Conservation (phyloP, 2,888 invertebrate species). For the Ctena decussata region DNA sequence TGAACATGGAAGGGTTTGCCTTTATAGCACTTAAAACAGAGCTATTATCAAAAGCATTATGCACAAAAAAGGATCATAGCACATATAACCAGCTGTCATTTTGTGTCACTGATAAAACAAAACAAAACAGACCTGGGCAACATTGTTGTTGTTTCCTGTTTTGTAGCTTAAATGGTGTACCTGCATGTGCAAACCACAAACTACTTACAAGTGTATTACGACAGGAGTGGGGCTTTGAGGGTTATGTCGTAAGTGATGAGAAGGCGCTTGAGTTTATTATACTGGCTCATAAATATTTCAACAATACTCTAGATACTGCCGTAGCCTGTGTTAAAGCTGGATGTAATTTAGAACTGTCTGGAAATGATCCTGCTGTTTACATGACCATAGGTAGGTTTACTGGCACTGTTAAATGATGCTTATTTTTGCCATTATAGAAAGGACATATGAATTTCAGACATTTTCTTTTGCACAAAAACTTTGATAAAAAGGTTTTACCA, state of each 20-base stretch:
- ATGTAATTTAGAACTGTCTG: conserved; percentile 4
- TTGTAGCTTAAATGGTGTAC: conserved; percentile 83
- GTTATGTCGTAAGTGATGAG: conserved; percentile 84
- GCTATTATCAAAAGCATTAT: neutral
- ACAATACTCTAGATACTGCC: conserved; percentile 72
- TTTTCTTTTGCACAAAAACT: neutral
- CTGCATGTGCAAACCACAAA: conserved; percentile 83
- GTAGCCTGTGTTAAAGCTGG: conserved; percentile 73
- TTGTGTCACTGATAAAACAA: neutral
- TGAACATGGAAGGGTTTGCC: too few relatives aligned
- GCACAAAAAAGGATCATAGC: neutral
- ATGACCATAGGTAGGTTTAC: conserved; percentile 10
- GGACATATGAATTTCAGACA: neutral
- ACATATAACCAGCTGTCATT: too few relatives aligned
- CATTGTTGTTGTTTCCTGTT: neutral
- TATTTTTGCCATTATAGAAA: neutral
- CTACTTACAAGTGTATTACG: conserved; percentile 82
- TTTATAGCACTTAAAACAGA: neutral
- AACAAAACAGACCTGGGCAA: neutral
- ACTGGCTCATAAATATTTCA: conserved; percentile 71
- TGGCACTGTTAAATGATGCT: too few relatives aligned
- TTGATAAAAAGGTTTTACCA: neutral
- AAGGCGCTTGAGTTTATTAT: conserved; percentile 80
- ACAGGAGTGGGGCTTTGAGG: conserved; percentile 82
- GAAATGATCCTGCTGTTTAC: neutral